Base-by-base conservation (phyloP, 2,888 invertebrate genomes). In the Nematopogon swammerdamellus region DNA sequence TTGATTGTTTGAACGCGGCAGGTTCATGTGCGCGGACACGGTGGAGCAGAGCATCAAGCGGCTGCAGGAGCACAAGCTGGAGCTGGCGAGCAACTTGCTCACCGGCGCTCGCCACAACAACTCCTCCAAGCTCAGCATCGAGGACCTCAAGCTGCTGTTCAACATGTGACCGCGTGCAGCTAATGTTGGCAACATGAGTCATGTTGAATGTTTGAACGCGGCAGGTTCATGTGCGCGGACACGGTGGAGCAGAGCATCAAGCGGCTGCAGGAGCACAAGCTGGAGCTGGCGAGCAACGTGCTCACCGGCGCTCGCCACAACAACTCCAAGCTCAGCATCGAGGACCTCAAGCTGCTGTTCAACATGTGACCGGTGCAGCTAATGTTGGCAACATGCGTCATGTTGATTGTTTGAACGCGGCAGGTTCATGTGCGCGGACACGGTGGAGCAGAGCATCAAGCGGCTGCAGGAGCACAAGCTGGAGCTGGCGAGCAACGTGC, bases 181-280 rank as follows among this genome's bases (percentile, higher is more conserved):
- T n/a, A n/a, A 25, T 8, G 25, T 25, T 25, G 25, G 25, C 25
- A 25, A 8, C 8, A 25, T 25, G 25, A 25, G 25, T 25, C 25
- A 6, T 25, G n/a, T n/a, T n/a, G n/a, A n/a, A n/a, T n/a, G n/a
- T n/a, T n/a, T n/a, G n/a, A n/a, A n/a, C n/a, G n/a, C n/a, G n/a
- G 25, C 64, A 91, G 92, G 63, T 90, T 96, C 64, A 82, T 97
- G 63, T 89, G 91, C 58, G 72, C 84, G 51, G 88, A 91, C 47
- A 95, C 96, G 0, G 91, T 97, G 18, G 97, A 97, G 69, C 90
- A 94, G 62, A 83, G 87, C 44, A 95, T 97, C 57, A 81, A 89
- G 51, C 71, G 76, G 2, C 76, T 97, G 19, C 97, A 97, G 65
- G 84, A 91, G 17, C 81, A 80, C 48, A 97, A 97, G 69, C 61